Conservation (phyloP, 2,113 vertebrate species). For the Bolborhynchus lineola region DNA sequence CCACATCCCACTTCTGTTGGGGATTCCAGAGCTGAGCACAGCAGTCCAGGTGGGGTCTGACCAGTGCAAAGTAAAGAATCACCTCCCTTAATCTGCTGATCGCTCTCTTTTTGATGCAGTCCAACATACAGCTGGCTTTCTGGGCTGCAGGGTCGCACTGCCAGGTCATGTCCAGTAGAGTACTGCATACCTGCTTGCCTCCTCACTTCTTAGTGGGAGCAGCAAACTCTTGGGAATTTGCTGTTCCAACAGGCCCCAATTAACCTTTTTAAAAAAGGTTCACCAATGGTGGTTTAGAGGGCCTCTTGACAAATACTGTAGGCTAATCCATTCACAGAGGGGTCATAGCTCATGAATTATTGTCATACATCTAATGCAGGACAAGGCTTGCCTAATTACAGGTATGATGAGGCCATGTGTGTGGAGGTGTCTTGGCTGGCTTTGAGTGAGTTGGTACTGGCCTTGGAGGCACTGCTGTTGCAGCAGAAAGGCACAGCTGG, state of each 20-base stretch:
- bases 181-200: neutral
- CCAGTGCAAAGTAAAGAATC: neutral
- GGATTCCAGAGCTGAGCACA: neutral
- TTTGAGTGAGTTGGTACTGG: neutral
- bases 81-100: neutral
- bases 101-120: neutral
- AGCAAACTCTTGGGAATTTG: neutral
- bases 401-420: accelerated
- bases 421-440: neutral
- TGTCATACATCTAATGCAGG: neutral
- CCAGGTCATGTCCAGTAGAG: neutral
- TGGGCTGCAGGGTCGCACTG: accelerated
- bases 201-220: neutral
- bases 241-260: neutral
- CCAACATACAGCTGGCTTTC: accelerated
- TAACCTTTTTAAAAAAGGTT: neutral
- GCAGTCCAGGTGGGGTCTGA: neutral
- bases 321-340: neutral
- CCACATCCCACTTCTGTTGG: neutral
- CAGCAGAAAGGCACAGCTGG: neutral
- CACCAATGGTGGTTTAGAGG: neutral
- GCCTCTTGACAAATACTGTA: neutral
- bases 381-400: neutral
- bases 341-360: neutral
- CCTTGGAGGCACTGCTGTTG: neutral